Evolutionary conservation across 2,797 vertebrate genomes (phyloP).

Genomic region (Zenarchopterus dispar): DNA sequence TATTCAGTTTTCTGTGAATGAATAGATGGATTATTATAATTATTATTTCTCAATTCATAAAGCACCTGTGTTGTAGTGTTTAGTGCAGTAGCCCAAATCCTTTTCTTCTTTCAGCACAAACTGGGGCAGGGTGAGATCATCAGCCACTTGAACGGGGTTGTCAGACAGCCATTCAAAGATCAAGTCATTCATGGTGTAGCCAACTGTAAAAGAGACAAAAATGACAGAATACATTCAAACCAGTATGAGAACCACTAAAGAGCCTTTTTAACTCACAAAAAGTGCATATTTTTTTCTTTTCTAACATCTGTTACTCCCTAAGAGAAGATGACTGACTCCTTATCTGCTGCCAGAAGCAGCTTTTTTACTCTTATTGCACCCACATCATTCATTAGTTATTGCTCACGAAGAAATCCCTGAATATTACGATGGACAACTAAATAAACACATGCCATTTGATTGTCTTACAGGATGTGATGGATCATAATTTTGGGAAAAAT

Average conservation of each 20-base stretch:
- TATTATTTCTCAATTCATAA: neutral
- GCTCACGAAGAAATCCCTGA: too few species aligned
- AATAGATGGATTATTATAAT: neutral
- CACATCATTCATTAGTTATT: too few species aligned
- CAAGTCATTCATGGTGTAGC: slow-evolving; percentile 96
- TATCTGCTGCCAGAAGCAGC: too few species aligned
- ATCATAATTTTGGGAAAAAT: too few species aligned
- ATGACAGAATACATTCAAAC: slow-evolving; percentile 6
- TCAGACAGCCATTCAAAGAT: slow-evolving; percentile 93
- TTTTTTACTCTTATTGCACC: too few species aligned
- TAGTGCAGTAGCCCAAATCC: slow-evolving; percentile 94
- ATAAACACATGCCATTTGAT: too few species aligned
- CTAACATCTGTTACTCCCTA: too few species aligned
- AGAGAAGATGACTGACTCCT: too few species aligned
- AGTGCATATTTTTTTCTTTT: too few species aligned
- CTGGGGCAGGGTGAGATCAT: slow-evolving; percentile 93
- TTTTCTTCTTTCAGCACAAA: slow-evolving; percentile 93
- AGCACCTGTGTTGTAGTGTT: slow-evolving; percentile 93
- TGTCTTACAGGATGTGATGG: too few species aligned
- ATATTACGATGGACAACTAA: too few species aligned
- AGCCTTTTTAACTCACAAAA: too few species aligned
- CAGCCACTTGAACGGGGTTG: slow-evolving; percentile 92
- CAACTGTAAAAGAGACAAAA: slow-evolving; percentile 80
- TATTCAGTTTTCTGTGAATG: neutral
- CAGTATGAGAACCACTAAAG: slow-evolving; percentile 2